phyloP scores from a whole-genome alignment of 2,797 vertebrate genomes.

The Tenualosa thibaudeaui region DNA sequence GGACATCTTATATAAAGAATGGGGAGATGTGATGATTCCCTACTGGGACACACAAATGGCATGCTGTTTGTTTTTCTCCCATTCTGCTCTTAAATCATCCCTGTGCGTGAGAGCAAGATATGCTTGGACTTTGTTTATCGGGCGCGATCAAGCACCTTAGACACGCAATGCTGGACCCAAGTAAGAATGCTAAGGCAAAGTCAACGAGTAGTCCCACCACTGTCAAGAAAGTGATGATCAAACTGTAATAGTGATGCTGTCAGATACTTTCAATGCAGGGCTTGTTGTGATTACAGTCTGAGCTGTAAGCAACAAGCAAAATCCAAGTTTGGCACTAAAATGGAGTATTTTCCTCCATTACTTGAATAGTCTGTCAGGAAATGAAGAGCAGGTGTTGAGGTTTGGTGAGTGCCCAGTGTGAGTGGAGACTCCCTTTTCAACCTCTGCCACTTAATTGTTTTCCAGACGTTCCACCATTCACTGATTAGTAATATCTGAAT shows the following conservation, averaged over 20 bases:
- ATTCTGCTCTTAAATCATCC: constrained; percentile 47
- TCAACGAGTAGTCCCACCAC: neutral
- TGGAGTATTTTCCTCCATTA: constrained; percentile 6
- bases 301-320: neutral
- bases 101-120: constrained; percentile 63
- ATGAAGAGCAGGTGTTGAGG: constrained; percentile 28
- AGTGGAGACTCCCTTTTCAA: constrained; percentile 14
- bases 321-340: neutral
- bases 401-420: constrained; percentile 24
- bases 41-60: constrained; percentile 27
- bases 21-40: constrained; percentile 30
- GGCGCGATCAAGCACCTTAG: constrained; percentile 39
- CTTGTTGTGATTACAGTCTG: constrained; percentile 13
- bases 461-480: constrained; percentile 35
- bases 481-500: constrained; percentile 54
- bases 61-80: constrained; percentile 53
- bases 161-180: constrained; percentile 51
- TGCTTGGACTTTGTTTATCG: constrained; percentile 39
- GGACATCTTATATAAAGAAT: constrained; percentile 41
- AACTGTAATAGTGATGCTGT: constrained; percentile 40
- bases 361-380: constrained; percentile 26
- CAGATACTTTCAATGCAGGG: constrained; percentile 42
- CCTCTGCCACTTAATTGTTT: constrained; percentile 35
- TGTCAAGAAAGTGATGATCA: neutral
- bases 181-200: constrained; percentile 27